A percentile compares a stretch with the other conserved stretches of the same genome.
phyloP scores from a whole-genome alignment of 2,797 vertebrate genomes.

The Mormyrus proboscirostris region DNA sequence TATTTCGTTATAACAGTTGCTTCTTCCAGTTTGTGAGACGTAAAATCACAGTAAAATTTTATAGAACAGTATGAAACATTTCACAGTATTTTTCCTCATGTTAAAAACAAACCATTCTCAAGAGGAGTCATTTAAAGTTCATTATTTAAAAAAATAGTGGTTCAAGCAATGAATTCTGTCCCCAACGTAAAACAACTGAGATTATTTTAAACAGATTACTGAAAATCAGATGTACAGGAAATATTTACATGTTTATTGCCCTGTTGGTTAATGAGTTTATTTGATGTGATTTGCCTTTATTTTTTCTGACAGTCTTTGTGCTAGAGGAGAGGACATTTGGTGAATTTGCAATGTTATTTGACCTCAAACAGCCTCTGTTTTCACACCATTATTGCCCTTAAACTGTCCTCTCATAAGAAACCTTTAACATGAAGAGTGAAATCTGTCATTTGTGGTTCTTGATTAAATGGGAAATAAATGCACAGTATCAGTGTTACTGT shows the following conservation, averaged over 20 bases:
- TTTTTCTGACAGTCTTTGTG: background rate
- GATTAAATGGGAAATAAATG: background rate
- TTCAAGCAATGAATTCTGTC: background rate
- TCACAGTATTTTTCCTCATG: background rate
- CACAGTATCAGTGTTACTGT: background rate
- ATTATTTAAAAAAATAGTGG: background rate
- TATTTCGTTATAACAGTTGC: background rate
- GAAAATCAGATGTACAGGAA: constrained; percentile 41
- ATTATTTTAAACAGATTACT: background rate
- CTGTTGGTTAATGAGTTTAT: constrained; percentile 31
- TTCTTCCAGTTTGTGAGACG: background rate
- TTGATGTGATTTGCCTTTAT: constrained; percentile 17
- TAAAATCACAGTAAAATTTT: background rate
- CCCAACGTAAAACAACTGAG: background rate
- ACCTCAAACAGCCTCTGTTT: background rate
- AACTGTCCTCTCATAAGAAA: background rate
- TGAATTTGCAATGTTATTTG: background rate
- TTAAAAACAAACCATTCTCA: background rate
- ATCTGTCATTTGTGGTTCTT: constrained; percentile 5
- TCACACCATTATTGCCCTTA: background rate
- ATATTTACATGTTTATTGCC: constrained; percentile 37
- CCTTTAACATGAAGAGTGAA: background rate
- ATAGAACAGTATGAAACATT: background rate
- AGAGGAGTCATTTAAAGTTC: background rate
- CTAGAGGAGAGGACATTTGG: background rate